These are phyloP conservation scores for Drosophila rufa DNA, from an alignment of 1,140 invertebrate genomes.

Conservation along the genomic window DNA sequence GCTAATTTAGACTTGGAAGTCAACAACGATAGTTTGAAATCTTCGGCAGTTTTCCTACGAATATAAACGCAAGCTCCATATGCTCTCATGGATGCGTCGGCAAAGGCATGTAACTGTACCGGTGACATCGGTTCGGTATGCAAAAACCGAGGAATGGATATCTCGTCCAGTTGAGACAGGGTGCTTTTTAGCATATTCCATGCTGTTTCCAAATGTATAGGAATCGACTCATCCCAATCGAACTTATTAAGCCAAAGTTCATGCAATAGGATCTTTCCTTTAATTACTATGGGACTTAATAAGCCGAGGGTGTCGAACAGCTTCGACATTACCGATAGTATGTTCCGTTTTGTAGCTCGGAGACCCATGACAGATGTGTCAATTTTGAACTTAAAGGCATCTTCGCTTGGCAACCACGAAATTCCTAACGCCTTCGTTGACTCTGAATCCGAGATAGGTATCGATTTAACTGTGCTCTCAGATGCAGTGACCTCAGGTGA, in stretches of 20 bases:
- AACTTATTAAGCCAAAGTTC: background rate
- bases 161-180: background rate
- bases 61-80: conserved; percentile 1
- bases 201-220: conserved; percentile 5
- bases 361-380: background rate
- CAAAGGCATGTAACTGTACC: background rate
- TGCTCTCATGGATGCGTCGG: conserved; percentile 3
- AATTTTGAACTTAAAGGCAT: background rate
- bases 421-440: too few species aligned
- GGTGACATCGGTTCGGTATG: too few species aligned
- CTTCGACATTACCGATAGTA: too few species aligned
- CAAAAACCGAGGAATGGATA: background rate
- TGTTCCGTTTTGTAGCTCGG: background rate
- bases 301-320: too few species aligned
- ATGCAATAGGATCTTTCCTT: background rate
- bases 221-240: conserved; percentile 4
- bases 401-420: too few species aligned
- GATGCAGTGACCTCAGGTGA: too few species aligned
- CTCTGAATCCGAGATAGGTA: too few species aligned
- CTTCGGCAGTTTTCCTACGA: background rate
- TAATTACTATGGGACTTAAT: too few species aligned
- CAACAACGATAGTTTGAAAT: background rate
- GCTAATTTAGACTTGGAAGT: conserved; percentile 5
- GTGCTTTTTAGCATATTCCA: background rate
- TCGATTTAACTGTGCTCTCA: too few species aligned